phyloP scores from a whole-genome alignment of 2,797 vertebrate species.

The Cichlasoma orientale region DNA sequence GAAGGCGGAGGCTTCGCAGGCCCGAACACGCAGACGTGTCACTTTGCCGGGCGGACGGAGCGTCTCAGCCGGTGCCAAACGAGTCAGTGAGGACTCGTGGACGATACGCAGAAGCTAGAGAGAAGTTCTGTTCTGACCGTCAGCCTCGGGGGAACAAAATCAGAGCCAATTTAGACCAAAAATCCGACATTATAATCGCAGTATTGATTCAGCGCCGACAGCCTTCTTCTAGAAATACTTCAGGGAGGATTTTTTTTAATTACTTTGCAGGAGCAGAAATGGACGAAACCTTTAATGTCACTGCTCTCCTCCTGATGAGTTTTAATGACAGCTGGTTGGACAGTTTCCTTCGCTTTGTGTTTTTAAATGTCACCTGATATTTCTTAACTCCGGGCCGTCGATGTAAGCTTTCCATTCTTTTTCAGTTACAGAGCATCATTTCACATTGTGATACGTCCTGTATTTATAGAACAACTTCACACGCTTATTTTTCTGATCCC shows the following conservation, averaged over 20 bases:
- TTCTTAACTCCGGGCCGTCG: neutral
- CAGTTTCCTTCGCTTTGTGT: neutral
- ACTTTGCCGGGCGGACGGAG: neutral
- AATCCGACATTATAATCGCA: constrained; percentile 11
- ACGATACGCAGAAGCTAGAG: neutral
- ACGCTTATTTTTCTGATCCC: neutral
- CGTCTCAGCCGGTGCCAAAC: neutral
- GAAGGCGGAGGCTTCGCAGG: neutral
- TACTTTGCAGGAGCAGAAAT: constrained; percentile 1
- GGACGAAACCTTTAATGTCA: neutral
- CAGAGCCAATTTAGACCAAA: constrained; percentile 11
- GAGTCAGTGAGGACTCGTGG: neutral
- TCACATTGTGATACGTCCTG: accelerated
- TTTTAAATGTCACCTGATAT: neutral
- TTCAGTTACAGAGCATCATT: accelerated
- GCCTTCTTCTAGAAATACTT: neutral
- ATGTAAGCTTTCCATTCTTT: neutral
- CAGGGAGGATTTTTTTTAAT: constrained; percentile 4
- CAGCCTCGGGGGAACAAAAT: constrained; percentile 14
- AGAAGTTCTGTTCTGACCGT: neutral
- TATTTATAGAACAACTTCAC: neutral
- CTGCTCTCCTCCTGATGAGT: neutral
- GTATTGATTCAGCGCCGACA: neutral
- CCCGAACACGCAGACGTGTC: neutral
- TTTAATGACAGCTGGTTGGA: neutral